Conservation (phyloP, 2,888 invertebrate species). For the Eupeodes latifasciatus region DNA sequence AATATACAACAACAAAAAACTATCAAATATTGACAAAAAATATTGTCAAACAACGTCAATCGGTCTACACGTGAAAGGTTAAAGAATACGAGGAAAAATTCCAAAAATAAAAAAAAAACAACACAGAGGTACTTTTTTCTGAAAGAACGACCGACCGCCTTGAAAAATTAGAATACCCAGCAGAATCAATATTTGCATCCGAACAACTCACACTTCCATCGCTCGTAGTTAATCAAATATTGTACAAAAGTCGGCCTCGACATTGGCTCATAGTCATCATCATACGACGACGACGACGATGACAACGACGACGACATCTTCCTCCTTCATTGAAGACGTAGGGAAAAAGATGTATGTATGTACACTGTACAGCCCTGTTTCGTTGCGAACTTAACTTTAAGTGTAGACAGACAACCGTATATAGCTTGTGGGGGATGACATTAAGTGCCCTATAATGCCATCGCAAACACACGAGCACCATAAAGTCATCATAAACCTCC, state of each 20-base stretch:
- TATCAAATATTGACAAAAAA: conserved; percentile 70
- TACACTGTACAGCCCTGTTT: conserved; percentile 6
- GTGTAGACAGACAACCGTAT: background rate
- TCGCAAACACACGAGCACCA: conserved; percentile 48
- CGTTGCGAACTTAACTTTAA: conserved; percentile 28
- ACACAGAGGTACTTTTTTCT: conserved; percentile 46
- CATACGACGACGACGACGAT: background rate
- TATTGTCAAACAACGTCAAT: conserved; percentile 65
- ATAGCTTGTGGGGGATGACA: conserved; percentile 31
- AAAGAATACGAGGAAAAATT: conserved; percentile 8
- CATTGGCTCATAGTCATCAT: background rate
- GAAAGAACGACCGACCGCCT: conserved; percentile 67
- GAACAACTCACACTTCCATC: conserved; percentile 69
- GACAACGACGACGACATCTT: conserved; percentile 10
- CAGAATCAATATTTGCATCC: conserved; percentile 72
- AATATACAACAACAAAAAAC: conserved; percentile 5
- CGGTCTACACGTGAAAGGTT: conserved; percentile 40
- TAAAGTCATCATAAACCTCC: conserved; percentile 53
- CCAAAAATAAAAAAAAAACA: conserved; percentile 38
- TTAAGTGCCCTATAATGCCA: conserved; percentile 64
- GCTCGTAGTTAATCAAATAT: conserved; percentile 36
- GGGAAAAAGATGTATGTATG: conserved; percentile 36
- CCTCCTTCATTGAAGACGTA: conserved; percentile 26
- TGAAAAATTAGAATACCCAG: conserved; percentile 73
- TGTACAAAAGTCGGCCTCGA: conserved; percentile 26